These are phyloP conservation scores for Petrocephalus zakoni DNA, from an alignment of 2,113 vertebrate genomes.

Conservation along the genomic window DNA sequence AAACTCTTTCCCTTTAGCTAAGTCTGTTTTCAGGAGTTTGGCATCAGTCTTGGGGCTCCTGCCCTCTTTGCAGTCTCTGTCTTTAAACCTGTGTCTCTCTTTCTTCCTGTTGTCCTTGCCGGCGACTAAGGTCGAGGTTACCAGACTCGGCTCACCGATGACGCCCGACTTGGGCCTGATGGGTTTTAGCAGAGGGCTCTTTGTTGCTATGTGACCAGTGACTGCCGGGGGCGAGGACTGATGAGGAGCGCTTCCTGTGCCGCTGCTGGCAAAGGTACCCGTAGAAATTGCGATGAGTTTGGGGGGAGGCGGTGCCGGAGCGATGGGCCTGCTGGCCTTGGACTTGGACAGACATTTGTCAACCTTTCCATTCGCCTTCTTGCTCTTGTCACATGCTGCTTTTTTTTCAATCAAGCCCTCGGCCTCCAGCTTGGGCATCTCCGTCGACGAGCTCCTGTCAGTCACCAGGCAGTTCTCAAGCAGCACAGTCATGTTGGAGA, in stretches of 20 bases:
- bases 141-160: constrained; percentile 80
- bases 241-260: constrained; percentile 68
- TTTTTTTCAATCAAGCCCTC: constrained; percentile 93
- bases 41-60: constrained; percentile 75
- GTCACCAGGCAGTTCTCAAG: constrained; percentile 81
- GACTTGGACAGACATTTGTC: constrained; percentile 87
- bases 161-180: constrained; percentile 95
- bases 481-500: constrained; percentile 90
- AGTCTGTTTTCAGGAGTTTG: constrained; percentile 76
- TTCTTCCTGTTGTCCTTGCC: constrained; percentile 94
- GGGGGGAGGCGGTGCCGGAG: constrained; percentile 83
- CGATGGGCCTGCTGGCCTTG: constrained; percentile 82
- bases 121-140: constrained; percentile 76
- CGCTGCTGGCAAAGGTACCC: constrained; percentile 69
- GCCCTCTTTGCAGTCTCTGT: constrained; percentile 80
- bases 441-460: constrained; percentile 71
- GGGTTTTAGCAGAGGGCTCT: constrained; percentile 87
- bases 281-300: constrained; percentile 94
- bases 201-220: constrained; percentile 82
- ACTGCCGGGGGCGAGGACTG: constrained; percentile 76
- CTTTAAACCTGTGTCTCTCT: constrained; percentile 88
- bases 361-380: constrained; percentile 78
- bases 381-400: constrained; percentile 70
- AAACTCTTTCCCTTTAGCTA: constrained; percentile 82
- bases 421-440: constrained; percentile 96